Evolutionary conservation across 2,888 invertebrate genomes (phyloP).

Genomic region (Tenthredo amoena): DNA sequence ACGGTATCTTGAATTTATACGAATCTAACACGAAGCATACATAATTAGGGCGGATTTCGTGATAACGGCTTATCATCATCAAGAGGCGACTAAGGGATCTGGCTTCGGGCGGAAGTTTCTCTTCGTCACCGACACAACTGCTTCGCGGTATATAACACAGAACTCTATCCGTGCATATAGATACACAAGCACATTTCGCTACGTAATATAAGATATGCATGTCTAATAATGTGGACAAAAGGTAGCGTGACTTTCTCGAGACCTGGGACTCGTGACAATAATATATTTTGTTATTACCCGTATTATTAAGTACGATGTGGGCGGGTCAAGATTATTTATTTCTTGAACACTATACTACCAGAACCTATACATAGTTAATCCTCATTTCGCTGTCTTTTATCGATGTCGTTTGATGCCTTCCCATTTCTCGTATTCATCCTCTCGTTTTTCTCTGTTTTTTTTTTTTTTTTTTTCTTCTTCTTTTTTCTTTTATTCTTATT

Average conservation of each 20-base stretch:
- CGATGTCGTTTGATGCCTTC: background rate
- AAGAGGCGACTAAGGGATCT: slow-evolving; percentile 31
- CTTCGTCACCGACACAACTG: background rate
- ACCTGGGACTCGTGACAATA: slow-evolving; percentile 66
- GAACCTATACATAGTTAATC: background rate
- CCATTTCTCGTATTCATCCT: background rate
- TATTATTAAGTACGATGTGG: slow-evolving; percentile 68
- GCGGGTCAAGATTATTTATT: slow-evolving; percentile 50
- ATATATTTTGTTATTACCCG: slow-evolving; percentile 73
- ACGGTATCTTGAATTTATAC: slow-evolving; percentile 43
- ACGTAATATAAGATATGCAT: slow-evolving; percentile 60
- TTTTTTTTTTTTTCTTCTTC: background rate
- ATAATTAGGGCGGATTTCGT: slow-evolving; percentile 53
- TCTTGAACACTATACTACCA: slow-evolving; percentile 11
- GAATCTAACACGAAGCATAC: slow-evolving; percentile 47
- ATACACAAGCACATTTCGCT: slow-evolving; percentile 17
- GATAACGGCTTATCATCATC: slow-evolving; percentile 55
- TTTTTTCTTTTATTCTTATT: background rate
- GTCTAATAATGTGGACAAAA: slow-evolving; percentile 69
- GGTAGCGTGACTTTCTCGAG: slow-evolving; percentile 71
- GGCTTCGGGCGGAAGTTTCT: slow-evolving; percentile 8
- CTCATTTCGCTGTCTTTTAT: slow-evolving; percentile 23
- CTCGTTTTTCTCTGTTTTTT: background rate
- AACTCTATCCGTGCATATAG: slow-evolving; percentile 2
- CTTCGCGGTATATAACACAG: background rate